phyloP scores from a whole-genome alignment of 2,888 invertebrate genomes.

The Folsomia manolachei region DNA sequence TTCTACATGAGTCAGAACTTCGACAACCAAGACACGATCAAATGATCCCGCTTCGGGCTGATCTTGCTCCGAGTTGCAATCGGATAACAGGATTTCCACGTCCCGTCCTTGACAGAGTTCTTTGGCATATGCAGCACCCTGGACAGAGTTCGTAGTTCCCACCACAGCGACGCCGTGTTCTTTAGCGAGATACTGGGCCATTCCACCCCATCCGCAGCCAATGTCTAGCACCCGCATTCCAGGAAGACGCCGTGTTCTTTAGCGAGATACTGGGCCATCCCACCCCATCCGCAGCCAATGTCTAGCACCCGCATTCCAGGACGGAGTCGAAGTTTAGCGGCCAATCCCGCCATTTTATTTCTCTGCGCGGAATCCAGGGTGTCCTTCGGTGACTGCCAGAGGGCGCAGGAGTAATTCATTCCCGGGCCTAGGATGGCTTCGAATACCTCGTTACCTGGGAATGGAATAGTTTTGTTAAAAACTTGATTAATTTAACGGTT shows the following conservation, averaged over 20 bases:
- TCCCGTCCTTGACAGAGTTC: slow-evolving; percentile 15
- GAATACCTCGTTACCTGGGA: slow-evolving; percentile 27
- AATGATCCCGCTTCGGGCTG: slow-evolving; percentile 21
- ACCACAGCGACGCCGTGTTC: slow-evolving; percentile 14
- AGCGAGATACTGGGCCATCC: slow-evolving; percentile 25
- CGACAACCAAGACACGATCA: slow-evolving; percentile 25
- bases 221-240: not conserved
- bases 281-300: slow-evolving; percentile 38
- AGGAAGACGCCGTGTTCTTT: slow-evolving; percentile 14
- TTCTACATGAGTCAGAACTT: slow-evolving; percentile 19
- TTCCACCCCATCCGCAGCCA: slow-evolving; percentile 25
- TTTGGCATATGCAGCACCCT: not conserved
- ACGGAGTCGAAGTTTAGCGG: slow-evolving; percentile 26
- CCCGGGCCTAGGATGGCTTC: slow-evolving; percentile 24
- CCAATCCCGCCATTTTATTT: slow-evolving; percentile 30
- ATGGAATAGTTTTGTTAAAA: not conserved
- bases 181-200: slow-evolving; percentile 22
- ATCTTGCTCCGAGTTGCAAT: slow-evolving; percentile 27
- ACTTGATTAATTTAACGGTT: not conserved
- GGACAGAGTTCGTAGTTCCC: not conserved
- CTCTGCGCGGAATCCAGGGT: slow-evolving; percentile 27
- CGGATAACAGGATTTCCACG: slow-evolving; percentile 15
- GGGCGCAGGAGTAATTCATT: slow-evolving; percentile 32
- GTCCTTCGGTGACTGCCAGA: slow-evolving; percentile 26
- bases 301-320: slow-evolving; percentile 38